Evolutionary conservation across 2,888 invertebrate genomes (phyloP).

Genomic region (Tipula lateralis): DNA sequence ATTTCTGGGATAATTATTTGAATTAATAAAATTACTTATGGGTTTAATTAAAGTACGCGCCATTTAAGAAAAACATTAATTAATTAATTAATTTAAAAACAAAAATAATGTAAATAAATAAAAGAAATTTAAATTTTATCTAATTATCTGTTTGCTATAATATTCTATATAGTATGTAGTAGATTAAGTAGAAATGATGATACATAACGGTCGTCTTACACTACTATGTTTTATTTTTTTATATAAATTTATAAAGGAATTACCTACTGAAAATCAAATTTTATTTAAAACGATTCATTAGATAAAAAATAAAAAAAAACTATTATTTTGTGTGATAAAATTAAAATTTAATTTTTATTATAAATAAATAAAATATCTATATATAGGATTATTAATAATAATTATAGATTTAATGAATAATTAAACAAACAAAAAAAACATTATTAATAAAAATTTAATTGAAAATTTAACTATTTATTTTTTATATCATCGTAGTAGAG

Average conservation of each 20-base stretch:
- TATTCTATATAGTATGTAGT: not conserved
- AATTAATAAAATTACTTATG: not conserved
- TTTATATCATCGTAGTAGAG: not conserved
- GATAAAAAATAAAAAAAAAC: conserved; percentile 12
- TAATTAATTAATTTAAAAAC: not conserved
- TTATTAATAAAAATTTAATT: not conserved
- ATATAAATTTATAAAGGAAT: not conserved
- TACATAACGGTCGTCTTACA: not conserved
- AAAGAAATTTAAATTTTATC: not conserved
- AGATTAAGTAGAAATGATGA: not conserved
- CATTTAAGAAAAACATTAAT: not conserved
- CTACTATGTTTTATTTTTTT: not conserved
- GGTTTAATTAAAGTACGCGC: not conserved
- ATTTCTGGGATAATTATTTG: conserved; percentile 14
- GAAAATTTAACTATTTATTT: not conserved
- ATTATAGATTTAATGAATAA: not conserved
- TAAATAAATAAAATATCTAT: not conserved
- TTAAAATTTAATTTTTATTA: conserved; percentile 13
- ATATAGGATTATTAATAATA: not conserved
- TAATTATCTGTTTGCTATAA: not conserved
- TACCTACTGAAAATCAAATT: not conserved
- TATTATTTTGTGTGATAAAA: conserved; percentile 4
- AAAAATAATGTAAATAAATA: not conserved
- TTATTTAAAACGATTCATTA: not conserved
- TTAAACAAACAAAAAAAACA: not conserved